Conservation (phyloP, 2,113 vertebrate genomes). For the Dicaeum eximium region DNA sequence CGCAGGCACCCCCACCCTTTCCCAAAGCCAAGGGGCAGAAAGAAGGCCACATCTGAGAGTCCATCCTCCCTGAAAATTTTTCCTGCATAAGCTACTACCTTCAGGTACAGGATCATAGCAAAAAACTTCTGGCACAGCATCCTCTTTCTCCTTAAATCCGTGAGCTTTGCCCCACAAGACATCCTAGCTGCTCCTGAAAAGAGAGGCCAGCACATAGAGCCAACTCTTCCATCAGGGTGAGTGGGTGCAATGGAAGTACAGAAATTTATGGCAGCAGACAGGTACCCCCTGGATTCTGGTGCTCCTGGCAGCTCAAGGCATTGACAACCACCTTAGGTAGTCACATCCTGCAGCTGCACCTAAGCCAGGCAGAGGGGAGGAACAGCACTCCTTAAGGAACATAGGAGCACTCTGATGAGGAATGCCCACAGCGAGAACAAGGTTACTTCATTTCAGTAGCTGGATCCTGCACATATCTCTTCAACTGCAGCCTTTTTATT, state of each 20-base stretch:
- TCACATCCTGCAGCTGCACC: background rate
- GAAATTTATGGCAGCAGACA: background rate
- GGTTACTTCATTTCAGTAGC: background rate
- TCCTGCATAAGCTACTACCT: background rate
- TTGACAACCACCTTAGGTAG: background rate
- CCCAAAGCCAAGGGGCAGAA: background rate
- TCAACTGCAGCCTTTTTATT: background rate
- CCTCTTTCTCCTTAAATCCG: background rate
- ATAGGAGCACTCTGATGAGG: background rate
- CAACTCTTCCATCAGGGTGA: background rate
- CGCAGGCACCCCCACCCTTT: rapidly evolving
- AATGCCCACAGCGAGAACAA: background rate
- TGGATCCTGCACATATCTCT: background rate
- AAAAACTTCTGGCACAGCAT: background rate
- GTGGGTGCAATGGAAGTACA: background rate
- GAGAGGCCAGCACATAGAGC: background rate
- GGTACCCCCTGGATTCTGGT: background rate
- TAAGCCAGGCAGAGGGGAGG: background rate
- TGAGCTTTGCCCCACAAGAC: background rate
- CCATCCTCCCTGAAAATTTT: background rate
- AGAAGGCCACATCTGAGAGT: background rate
- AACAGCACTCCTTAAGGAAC: background rate
- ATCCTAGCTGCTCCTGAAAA: background rate
- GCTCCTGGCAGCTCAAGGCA: background rate
- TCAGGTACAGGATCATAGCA: background rate